Evolutionary conservation across 2,113 vertebrate species (phyloP), one percentile per base, ranked within the genome.

Genomic region (Pandion haliaetus): DNA sequence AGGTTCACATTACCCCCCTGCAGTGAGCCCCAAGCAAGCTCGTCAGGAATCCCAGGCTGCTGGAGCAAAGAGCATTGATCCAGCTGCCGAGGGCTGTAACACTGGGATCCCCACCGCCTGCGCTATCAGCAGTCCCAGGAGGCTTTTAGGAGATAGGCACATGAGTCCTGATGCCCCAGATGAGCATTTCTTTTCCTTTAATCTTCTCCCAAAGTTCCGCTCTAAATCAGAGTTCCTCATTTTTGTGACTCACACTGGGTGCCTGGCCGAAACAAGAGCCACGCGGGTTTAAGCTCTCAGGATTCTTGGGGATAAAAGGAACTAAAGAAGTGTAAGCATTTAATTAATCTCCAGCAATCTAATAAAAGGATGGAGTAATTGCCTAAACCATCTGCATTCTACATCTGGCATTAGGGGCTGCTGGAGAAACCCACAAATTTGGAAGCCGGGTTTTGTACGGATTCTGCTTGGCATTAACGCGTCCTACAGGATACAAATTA

Each of bases 271-370:
- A 74, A 77, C 45, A 11, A 67, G 93, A 88, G 63, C 55, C 4
- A 12, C 1, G 2, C 1, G 8, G 54, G 79, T 59, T 67, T 67
- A 81, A 74, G 49, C 1, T 0, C 81, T 32, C 2, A 5, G 54
- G 86, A 89, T 90, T 86, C 91, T 42, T 62, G 28, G 54, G 55
- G 65, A 86, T 92, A 50, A 95, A 92, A 93, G 87, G 84, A 96
- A 88, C 86, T 71, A 77, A 80, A 91, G 78, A 31, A 95, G 82
- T 71, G 76, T 89, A 95, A 96, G 95, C 94, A 78, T 94, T 97
- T 95, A 96, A 94, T 95, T 96, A 93, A 93, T 96, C 91, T 86
- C 76, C 50, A 86, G 76, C 87, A 94, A 89, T 91, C 90, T 95
- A 94, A 95, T 96, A 94, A 93, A 92, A 90, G 85, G 90, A 94